phyloP scores from a whole-genome alignment of 1,140 invertebrate species.

The Lucilia cuprina region DNA sequence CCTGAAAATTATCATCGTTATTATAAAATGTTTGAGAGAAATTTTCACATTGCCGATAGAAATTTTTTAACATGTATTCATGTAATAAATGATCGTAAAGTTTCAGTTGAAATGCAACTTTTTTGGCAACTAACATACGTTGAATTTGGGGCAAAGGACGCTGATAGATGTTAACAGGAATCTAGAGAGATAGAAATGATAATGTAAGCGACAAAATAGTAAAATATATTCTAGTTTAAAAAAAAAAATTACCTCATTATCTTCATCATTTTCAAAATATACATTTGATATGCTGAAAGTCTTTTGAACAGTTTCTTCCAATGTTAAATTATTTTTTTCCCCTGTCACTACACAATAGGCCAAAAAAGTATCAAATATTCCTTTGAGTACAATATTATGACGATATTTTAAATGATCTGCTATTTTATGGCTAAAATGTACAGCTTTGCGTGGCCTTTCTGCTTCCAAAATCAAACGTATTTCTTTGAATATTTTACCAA shows the following conservation, averaged over 20 bases:
- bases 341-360: slow-evolving; percentile 22
- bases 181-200: background rate
- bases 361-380: slow-evolving; percentile 40
- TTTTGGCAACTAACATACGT: slow-evolving; percentile 24
- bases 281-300: slow-evolving; percentile 19
- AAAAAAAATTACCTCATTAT: background rate
- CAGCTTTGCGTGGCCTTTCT: slow-evolving; percentile 29
- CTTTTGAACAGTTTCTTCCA: slow-evolving; percentile 25
- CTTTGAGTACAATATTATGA: slow-evolving; percentile 28
- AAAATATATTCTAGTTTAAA: background rate
- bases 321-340: background rate
- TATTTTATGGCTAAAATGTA: slow-evolving; percentile 37
- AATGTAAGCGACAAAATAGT: background rate
- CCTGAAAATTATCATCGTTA: slow-evolving; percentile 32
- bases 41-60: slow-evolving; percentile 37
- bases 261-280: slow-evolving; percentile 34
- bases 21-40: slow-evolving; percentile 36
- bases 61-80: slow-evolving; percentile 36
- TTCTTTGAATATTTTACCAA: slow-evolving; percentile 37
- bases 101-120: slow-evolving; percentile 37
- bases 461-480: slow-evolving; percentile 36
- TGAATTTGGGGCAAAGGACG: background rate
- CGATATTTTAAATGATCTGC: slow-evolving; percentile 37
- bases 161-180: background rate
- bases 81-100: slow-evolving; percentile 40